phyloP scores from a whole-genome alignment of 2,888 invertebrate species.

The Oscheius myriophilus region DNA sequence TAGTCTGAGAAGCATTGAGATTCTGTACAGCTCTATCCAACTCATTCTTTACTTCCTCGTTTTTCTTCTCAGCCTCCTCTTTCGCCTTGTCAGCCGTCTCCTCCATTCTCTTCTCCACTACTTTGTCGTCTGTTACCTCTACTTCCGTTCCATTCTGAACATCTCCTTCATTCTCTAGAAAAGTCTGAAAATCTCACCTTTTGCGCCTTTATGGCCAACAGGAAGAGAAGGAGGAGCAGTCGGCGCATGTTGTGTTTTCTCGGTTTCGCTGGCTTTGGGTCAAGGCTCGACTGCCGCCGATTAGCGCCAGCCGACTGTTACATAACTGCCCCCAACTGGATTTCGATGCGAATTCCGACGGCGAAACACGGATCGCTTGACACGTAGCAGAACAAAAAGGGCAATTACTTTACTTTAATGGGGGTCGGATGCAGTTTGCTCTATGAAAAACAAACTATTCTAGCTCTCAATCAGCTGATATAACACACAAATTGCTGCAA shows the following conservation, averaged over 20 bases:
- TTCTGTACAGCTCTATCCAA: constrained; percentile 15
- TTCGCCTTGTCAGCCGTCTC: constrained; percentile 9
- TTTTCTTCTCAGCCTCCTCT: constrained; percentile 1
- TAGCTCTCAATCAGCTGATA: too few species aligned
- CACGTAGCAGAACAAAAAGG: neutral
- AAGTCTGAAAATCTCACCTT: neutral
- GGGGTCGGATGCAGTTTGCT: too few species aligned
- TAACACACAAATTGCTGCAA: too few species aligned
- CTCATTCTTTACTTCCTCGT: constrained; percentile 23
- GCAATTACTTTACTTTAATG: too few species aligned
- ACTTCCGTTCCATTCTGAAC: constrained; percentile 18
- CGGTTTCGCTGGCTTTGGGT: constrained; percentile 6
- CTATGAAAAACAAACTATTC: too few species aligned
- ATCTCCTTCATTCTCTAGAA: neutral
- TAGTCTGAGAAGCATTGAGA: neutral
- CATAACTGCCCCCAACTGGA: constrained; percentile 20
- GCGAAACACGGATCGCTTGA: constrained; percentile 1
- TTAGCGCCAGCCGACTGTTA: neutral
- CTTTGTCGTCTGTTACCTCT: neutral
- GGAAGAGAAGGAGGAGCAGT: constrained; percentile 1
- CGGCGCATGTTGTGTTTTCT: neutral
- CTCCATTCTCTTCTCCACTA: neutral
- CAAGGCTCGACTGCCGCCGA: constrained; percentile 20
- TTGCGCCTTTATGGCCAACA: neutral
- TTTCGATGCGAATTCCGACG: constrained; percentile 1